These are phyloP conservation scores for Mythimna lalbum DNA, from an alignment of 2,888 invertebrate species.

Conservation along the genomic window DNA sequence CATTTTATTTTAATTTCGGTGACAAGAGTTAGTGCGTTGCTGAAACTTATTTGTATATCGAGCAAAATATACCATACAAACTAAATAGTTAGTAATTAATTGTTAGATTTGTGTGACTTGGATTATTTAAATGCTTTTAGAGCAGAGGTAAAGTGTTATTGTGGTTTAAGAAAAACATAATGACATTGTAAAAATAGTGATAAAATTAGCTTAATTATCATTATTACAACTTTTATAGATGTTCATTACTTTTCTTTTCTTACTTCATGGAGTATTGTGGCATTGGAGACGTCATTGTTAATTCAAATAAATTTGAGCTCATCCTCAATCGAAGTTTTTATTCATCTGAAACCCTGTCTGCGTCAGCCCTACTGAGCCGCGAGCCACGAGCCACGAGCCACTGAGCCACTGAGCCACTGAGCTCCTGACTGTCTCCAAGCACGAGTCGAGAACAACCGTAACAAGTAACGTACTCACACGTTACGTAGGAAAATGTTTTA, in stretches of 20 bases:
- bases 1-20: conserved; percentile 81
- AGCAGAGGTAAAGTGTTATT: conserved; percentile 90
- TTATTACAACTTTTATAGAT: conserved; percentile 91
- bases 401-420: conserved; percentile 15
- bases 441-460: conserved; percentile 42
- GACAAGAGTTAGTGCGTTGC: conserved; percentile 80
- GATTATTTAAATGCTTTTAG: conserved; percentile 90
- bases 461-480: conserved; percentile 33
- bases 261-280: conserved; percentile 90
- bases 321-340: conserved; percentile 89
- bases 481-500: conserved; percentile 53
- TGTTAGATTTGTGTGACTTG: conserved; percentile 91
- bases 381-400: conserved; percentile 19
- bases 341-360: conserved; percentile 77
- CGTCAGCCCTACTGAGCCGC: conserved; percentile 44
- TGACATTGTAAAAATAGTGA: conserved; percentile 91
- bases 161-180: conserved; percentile 90
- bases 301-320: conserved; percentile 90
- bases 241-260: conserved; percentile 90
- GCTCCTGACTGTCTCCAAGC: conserved; percentile 66
- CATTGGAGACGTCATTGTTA: conserved; percentile 91
- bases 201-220: conserved; percentile 90
- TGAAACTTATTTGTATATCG: conserved; percentile 89
- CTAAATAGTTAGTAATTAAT: conserved; percentile 90
- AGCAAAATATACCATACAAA: conserved; percentile 89